Base-by-base conservation (phyloP, 2,113 vertebrate genomes). In the Columba livia region DNA sequence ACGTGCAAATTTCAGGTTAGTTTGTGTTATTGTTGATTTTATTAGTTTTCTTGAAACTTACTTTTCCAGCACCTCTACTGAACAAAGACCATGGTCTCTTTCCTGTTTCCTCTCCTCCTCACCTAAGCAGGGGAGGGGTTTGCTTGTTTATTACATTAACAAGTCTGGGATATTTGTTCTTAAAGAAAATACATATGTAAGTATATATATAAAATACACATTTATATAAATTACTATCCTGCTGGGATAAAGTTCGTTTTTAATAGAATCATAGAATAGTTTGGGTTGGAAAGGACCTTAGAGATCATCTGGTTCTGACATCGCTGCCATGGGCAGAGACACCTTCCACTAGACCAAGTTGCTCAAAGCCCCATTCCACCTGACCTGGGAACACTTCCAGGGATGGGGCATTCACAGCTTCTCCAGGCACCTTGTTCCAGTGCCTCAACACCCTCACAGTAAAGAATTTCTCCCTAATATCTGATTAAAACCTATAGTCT, bases 1-100 rank as follows among this genome's bases (percentile, higher is more conserved):
- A 98, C 96, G 3, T 99, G 99, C 89, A 98, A 98, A 19, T 99
- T 99, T 97, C 99, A 99, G 99, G 99, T 99, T 64, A 97, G 97
- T 98, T 79, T 94, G 12, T 79, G 77, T 78, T 75, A 26, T 5
- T 64, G 8, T 53, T 92, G 20, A 28, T 79, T 88, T 54, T 57
- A 23, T 78, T 77, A 34, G 11, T 69, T 81, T 11, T 72, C 26
- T 32, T 74, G n/a, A 79, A 79, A 70, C 15, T 79, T 48, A 58
- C 26, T 74, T 66, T 69, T 24, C 11, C 38, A 72, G 28, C 28
- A 44, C 3, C 2, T 44, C 31, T 87, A 5, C 40, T 80, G 25
- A 1, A 12, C 25, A 36, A 54, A 56, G 36, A 47, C 21, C 12
- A 2, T 34, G 7, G 3, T 53, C 1, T 0, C 5, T 91, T 79